Evolutionary conservation across 2,888 invertebrate genomes (phyloP).

Genomic region (Orthonevra nobilis): DNA sequence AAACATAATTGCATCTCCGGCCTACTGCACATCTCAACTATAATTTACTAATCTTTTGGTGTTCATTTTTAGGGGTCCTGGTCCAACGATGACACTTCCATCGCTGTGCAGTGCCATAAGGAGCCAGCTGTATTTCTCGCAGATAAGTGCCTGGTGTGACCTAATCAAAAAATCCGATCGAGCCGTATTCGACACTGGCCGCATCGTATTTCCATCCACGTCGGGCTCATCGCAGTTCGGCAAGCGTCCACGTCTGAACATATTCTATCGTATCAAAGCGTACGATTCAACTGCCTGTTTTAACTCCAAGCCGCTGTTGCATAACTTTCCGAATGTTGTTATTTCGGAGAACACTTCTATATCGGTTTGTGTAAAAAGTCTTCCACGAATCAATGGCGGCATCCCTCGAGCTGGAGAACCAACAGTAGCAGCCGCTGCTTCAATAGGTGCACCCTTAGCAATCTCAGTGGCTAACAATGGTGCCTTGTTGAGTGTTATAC

Average conservation of each 20-base stretch:
- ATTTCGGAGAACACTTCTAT: conserved; percentile 78
- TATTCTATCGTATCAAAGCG: conserved; percentile 79
- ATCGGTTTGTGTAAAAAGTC: conserved; percentile 83
- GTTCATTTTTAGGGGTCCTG: conserved; percentile 79
- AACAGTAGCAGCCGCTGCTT: conserved; percentile 20
- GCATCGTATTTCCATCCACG: conserved; percentile 77
- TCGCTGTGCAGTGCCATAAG: conserved; percentile 95
- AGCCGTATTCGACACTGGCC: conserved; percentile 79
- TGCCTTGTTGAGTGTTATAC: conserved; percentile 60
- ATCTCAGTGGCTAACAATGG: conserved; percentile 57
- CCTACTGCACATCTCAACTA: no score
- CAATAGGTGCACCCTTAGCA: conserved; percentile 38
- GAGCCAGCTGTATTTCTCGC: conserved; percentile 97
- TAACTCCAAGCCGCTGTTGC: conserved; percentile 78
- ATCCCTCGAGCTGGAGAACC: conserved; percentile 82
- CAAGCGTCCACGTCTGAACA: conserved; percentile 78
- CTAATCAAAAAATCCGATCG: conserved; percentile 78
- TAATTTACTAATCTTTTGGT: neutral
- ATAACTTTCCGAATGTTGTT: conserved; percentile 79
- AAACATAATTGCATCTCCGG: no score
- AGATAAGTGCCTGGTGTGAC: conserved; percentile 93
- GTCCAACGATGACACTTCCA: conserved; percentile 84
- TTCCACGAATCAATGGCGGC: conserved; percentile 87
- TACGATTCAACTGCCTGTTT: conserved; percentile 78
- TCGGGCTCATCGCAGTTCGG: conserved; percentile 76